Evolutionary conservation across 2,888 invertebrate genomes (phyloP), one percentile per base, ranked within the genome.

Genomic region (Tetheella fluctuosa): DNA sequence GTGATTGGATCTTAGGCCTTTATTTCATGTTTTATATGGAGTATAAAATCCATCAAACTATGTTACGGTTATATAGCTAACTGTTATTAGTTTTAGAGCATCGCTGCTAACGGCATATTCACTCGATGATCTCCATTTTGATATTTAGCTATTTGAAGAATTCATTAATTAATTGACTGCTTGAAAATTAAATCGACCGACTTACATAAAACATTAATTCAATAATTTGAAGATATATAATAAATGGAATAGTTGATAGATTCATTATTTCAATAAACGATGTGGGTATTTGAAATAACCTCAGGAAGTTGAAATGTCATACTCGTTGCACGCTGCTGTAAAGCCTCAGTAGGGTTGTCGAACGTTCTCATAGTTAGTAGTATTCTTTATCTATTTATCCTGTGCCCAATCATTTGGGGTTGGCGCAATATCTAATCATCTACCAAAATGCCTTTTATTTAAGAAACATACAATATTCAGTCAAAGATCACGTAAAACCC

Each of bases 1-100:
- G 39, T 54, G 25, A 42, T 54, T 55, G 34, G 55, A 34, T 20
- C 55, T 34, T 54, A 15, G 20, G 20, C 48, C 48, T 48, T 20
- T 48, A 48, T 48, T 10, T 48, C 20, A 48, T 10, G 20, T 48
- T 48, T 48, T 48, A 48, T 48, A 8, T 48, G 48, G 48, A 48
- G n/a, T 48, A 48, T 20, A 20, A 48, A 48, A 48, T 48, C 48
- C 20, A 48, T 48, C 48, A 48, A 48, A 48, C 17, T n/a, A 42
- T 15, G 48, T 48, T 48, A 20, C 20, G 20, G 17, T 48, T n/a
- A 48, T 20, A 48, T 10, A 20, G 20, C 10, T 20, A 48, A 48
- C 48, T 48, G 48, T 48, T 48, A 48, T 48, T 20, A 48, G n/a
- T 15, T 48, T 48, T n/a, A 48, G 48, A 48, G 20, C 20, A 48